Evolutionary conservation across 2,797 vertebrate species (phyloP), one percentile per base, ranked within the genome.

Genomic region (Merluccius polli): DNA sequence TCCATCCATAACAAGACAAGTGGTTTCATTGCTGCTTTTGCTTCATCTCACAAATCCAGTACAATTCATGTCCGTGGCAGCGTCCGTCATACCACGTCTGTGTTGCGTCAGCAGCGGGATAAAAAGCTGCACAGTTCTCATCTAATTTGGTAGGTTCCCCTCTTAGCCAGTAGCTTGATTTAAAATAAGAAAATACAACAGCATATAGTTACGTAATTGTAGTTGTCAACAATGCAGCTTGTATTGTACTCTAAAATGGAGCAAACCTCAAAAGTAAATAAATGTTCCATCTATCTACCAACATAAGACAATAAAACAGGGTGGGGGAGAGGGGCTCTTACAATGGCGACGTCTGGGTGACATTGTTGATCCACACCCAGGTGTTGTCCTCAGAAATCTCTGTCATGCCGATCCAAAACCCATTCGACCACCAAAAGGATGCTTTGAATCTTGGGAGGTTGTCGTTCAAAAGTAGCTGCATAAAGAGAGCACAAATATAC

Each of bases 311-410:
- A 27, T n/a, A 29, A 15, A 32, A 72, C 36, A 5, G 3, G 3
- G 31, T 59, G 8, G 3, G 27, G 13, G n/a, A 10, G 21, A 1
- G 35, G n/a, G 32, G 67, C 12, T 72, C 75, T 77, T 77, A 77
- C 75, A 30, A 52, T 18, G 29, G 29, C 29, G 81, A 33, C n/a
- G 2, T n/a, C 52, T 81, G 80, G 0, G 87, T 91, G 44, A 69
- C 76, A 21, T 90, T 89, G 77, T 88, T 89, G 10, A 89, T 36
- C 90, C 89, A 91, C 30, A 83, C 59, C 90, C 90, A 92, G 0
- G 44, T 82, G 72, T 83, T 85, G 1, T 65, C 21, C 4, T 2
- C 30, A 10, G 0, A 68, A 0, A 1, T 24, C 0, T 85, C 48
- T 31, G 76, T 87, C 36, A 91, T 84, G 27, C 89, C 89, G 0